Base-by-base conservation (phyloP, 2,888 invertebrate species). In the Drosophila fungiperda region DNA sequence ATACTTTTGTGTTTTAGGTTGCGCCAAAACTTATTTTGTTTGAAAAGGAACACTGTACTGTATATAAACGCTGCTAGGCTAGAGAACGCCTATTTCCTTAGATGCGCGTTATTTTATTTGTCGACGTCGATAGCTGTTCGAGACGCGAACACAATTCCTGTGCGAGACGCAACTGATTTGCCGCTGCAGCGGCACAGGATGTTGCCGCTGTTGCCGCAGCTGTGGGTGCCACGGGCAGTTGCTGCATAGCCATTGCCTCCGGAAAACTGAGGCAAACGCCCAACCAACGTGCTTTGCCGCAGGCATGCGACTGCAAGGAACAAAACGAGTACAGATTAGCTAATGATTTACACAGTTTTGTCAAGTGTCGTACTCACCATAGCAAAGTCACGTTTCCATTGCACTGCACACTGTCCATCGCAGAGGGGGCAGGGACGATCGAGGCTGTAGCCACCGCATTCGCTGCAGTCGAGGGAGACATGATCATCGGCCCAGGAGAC, bases 401-500 rank as follows among this genome's bases (percentile, higher is more conserved):
- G 93, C 60, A 95, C 94, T 73, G 94, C 95, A 92, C 97, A 97
- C 82, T 95, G 94, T 60, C 96, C 97, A 71, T 96, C 95, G 92
- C 97, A 97, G 20, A 95, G 93, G 15, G 96, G 96, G 90, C 97
- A 97, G 26, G 97, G 96, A 80, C 97, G 94, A 83, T 95, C 94
- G 89, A 96, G 94, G 65, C 96, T 95, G 90, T 96, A 97, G 62
- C 97, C 96, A 50, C 96, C 97, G 91, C 97, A 97, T 92, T 97
- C 97, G 57, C 95, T 94, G 92, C 97, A 97, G 91, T 96, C 96
- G 54, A 96, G 93, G 11, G 96, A 96, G 50, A 96, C 96, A 92
- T 97, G 96, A 84, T 96, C 95, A 89, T 96, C 96, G 83, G 94
- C 95, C 97, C 97, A 97, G 82, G 96, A 96, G 33, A 96, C 96